These are phyloP conservation scores for Xiphorhynchus elegans DNA, from an alignment of 2,113 vertebrate species.

Conservation along the genomic window DNA sequence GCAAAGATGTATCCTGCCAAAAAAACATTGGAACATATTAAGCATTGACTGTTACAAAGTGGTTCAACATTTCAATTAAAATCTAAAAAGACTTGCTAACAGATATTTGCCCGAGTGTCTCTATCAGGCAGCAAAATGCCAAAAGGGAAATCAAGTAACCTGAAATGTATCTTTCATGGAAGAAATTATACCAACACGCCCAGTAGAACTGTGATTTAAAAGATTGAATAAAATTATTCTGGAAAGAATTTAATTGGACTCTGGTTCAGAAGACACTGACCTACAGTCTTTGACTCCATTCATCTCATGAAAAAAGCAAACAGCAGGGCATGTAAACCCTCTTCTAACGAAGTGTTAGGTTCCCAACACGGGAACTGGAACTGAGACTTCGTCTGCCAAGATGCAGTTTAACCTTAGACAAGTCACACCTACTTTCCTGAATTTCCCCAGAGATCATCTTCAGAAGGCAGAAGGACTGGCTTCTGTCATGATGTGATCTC, in stretches of 20 bases:
- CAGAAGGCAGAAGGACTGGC: background rate
- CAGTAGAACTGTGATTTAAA: background rate
- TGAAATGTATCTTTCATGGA: background rate
- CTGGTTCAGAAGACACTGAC: background rate
- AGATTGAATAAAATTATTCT: background rate
- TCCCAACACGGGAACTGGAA: background rate
- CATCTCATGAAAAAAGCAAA: background rate
- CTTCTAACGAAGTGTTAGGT: background rate
- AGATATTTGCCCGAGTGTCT: background rate
- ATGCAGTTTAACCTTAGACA: background rate
- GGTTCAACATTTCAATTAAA: background rate
- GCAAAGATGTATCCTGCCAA: conserved; percentile 63
- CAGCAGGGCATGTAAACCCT: background rate
- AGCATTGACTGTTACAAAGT: background rate
- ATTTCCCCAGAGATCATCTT: background rate
- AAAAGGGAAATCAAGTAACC: background rate
- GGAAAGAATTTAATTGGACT: background rate
- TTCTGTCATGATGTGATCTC: background rate
- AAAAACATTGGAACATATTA: conserved; percentile 6
- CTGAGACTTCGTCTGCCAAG: background rate
- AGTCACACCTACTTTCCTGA: background rate
- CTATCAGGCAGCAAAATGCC: background rate
- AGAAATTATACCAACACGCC: background rate
- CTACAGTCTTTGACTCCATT: background rate
- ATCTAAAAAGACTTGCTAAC: background rate